Evolutionary conservation across 2,888 invertebrate genomes (phyloP).

Genomic region (Eupeodes luniger): DNA sequence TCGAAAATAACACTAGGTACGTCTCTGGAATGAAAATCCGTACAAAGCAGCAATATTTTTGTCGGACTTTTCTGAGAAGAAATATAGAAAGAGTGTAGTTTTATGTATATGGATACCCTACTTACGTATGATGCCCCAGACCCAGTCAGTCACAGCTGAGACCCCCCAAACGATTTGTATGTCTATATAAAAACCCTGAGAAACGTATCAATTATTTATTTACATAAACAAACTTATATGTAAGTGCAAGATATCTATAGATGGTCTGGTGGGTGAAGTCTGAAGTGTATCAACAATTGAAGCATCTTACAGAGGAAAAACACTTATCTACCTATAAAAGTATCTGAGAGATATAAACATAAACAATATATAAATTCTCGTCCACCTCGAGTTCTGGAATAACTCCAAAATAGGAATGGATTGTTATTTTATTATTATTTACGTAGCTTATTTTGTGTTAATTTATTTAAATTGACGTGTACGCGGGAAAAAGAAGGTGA

Average conservation of each 20-base stretch:
- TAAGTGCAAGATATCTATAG: neutral
- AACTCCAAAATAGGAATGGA: conserved; percentile 35
- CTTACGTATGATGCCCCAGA: conserved; percentile 24
- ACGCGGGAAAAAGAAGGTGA: neutral
- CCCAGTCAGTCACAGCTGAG: conserved; percentile 16
- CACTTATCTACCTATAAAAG: conserved; percentile 5
- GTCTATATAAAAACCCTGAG: conserved; percentile 33
- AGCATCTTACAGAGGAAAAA: neutral
- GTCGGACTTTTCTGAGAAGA: conserved; percentile 39
- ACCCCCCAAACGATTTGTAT: conserved; percentile 27
- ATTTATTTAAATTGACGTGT: conserved; percentile 12
- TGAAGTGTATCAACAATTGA: neutral
- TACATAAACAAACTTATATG: too few species aligned
- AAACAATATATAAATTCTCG: conserved; percentile 49
- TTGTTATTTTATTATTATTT: conserved; percentile 47
- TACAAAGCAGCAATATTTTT: conserved; percentile 28
- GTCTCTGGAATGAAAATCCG: conserved; percentile 19
- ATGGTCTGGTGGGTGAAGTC: conserved; percentile 8
- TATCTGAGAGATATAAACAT: conserved; percentile 23
- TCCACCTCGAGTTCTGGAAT: conserved; percentile 36
- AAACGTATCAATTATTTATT: neutral
- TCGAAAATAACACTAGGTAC: conserved; percentile 60
- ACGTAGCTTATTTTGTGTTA: neutral
- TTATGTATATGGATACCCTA: neutral
- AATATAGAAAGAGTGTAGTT: conserved; percentile 9